Percentiles rank a stretch among this genome's conserved stretches.
Conservation (phyloP, 2,888 invertebrate genomes). For the Uloborus plumipes region DNA sequence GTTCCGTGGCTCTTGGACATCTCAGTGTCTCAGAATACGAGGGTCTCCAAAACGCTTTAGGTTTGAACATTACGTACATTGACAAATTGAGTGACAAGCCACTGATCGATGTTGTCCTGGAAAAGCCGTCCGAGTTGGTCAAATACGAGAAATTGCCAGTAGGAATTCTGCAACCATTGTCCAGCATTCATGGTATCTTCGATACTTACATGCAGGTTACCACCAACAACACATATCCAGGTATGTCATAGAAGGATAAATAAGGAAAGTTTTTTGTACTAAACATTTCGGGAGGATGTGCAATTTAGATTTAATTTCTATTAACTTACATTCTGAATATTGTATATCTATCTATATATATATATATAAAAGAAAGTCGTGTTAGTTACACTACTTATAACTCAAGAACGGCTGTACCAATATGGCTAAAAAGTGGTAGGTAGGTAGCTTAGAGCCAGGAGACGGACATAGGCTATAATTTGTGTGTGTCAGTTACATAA, state of each 20-base stretch:
- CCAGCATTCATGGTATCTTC: conserved; percentile 18
- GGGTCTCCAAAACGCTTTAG: not conserved
- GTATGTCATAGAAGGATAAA: conserved; percentile 4
- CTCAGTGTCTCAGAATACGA: not conserved
- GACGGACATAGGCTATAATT: too few relatives aligned
- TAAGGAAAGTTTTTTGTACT: too few relatives aligned
- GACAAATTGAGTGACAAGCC: conserved; percentile 54
- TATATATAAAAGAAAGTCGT: too few relatives aligned
- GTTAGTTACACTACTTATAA: too few relatives aligned
- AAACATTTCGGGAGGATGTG: too few relatives aligned
- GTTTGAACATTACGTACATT: conserved; percentile 5
- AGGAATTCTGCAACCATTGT: conserved; percentile 38
- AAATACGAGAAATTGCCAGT: conserved; percentile 23
- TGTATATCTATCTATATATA: too few relatives aligned
- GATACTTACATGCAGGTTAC: conserved; percentile 3
- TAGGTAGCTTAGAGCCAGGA: too few relatives aligned
- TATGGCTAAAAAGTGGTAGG: too few relatives aligned
- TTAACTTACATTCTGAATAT: too few relatives aligned
- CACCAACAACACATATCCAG: conserved; percentile 53
- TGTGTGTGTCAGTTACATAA: too few relatives aligned
- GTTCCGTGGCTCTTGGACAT: not conserved
- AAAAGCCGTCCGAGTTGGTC: conserved; percentile 39
- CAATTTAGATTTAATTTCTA: too few relatives aligned
- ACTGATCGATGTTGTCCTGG: conserved; percentile 45
- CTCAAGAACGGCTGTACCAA: too few relatives aligned